Evolutionary conservation across 2,113 vertebrate species (phyloP), one percentile per base, ranked within the genome.

Genomic region (Elachura formosa): DNA sequence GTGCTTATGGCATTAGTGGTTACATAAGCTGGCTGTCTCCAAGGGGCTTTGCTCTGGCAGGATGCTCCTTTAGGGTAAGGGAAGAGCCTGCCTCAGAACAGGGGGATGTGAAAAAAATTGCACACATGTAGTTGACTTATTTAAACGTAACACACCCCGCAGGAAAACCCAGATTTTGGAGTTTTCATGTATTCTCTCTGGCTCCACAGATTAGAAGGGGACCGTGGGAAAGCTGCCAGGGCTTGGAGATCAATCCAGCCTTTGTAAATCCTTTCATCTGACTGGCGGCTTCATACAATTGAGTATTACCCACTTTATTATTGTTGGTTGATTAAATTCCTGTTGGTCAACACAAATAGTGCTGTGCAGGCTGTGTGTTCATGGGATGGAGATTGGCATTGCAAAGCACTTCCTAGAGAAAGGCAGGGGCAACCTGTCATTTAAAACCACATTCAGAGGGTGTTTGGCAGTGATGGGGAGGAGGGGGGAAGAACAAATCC

Each of bases 151-250:
- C 40, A 26, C n/a, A 55, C 84, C 49, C 52, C 0, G 5, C 78
- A 91, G 93, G 91, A 90, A 80, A 80, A 88, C 77, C 58, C 4
- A 0, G 86, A 71, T 91, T 95, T 93, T 1, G 19, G 75, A 80
- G 68, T 91, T 95, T 96, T 95, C 71, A n/a, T 15, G 18, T 92
- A 43, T 94, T 94, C 58, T 87, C 75, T 87, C 58, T 71, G 77
- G 84, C 93, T 94, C 68, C 5, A 10, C 69, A 94, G 95, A 95
- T 96, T 93, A 95, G 89, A 89, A 68, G 84, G 71, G 78, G 91
- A 96, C 94, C 72, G 91, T 97, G 97, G 96, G 97, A 97, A 97
- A 96, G 93, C 88, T 96, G 96, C 96, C 97, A 97, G 94, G 94
- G 93, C 94, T 67, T 73, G 92, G 92, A 95, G 90, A 95, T 96